A percentile compares a stretch with the other conserved stretches of the same genome.
These are phyloP conservation scores for Agrotis ipsilon DNA, from an alignment of 2,888 invertebrate species.

Conservation along the genomic window DNA sequence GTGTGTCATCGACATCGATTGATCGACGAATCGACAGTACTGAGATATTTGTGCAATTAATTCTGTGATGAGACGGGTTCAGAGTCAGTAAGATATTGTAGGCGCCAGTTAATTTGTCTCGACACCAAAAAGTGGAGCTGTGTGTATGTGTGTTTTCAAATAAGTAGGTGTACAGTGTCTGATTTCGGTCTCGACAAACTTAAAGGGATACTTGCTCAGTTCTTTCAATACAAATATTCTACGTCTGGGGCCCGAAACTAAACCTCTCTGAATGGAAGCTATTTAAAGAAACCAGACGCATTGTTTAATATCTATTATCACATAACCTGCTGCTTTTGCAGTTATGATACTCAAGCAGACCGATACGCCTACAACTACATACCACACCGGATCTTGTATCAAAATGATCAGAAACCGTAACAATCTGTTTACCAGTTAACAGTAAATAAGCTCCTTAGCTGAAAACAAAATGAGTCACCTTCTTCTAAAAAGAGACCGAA, in stretches of 20 bases:
- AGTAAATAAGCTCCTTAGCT: not conserved
- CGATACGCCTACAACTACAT: not conserved
- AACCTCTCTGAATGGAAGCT: too few relatives aligned
- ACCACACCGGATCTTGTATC: not conserved
- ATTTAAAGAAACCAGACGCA: too few relatives aligned
- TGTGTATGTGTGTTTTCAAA: not conserved
- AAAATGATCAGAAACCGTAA: not conserved
- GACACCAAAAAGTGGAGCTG: constrained; percentile 5
- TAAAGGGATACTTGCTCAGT: too few relatives aligned
- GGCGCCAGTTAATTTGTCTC: constrained; percentile 37
- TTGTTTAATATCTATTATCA: too few relatives aligned
- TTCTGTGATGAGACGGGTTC: constrained; percentile 36
- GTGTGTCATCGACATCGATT: constrained; percentile 48
- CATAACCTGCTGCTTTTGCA: not conserved
- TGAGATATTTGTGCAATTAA: constrained; percentile 51
- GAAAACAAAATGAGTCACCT: constrained; percentile 17
- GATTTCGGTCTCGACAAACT: too few relatives aligned
- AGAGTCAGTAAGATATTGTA: constrained; percentile 34
- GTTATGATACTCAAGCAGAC: not conserved
- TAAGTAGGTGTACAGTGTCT: too few relatives aligned
- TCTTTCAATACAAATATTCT: too few relatives aligned
- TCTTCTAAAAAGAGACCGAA: not conserved
- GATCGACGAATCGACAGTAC: constrained; percentile 31
- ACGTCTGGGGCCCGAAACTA: too few relatives aligned
- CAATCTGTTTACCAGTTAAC: constrained; percentile 3